phyloP scores from a whole-genome alignment of 2,113 vertebrate species.

The Stictonetta naevosa region DNA sequence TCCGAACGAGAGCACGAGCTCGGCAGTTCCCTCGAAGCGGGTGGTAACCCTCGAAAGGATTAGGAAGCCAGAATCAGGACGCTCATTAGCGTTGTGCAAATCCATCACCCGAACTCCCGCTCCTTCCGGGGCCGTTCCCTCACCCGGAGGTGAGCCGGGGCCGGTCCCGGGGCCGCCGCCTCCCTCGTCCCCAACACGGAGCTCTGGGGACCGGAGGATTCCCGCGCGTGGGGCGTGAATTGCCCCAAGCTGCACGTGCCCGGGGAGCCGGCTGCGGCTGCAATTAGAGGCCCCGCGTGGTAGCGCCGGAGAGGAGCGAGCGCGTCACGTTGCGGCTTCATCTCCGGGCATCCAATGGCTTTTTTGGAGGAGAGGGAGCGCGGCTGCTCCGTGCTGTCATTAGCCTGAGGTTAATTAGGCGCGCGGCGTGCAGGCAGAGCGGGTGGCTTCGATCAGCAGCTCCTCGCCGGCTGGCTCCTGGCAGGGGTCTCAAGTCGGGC shows the following conservation, averaged over 20 bases:
- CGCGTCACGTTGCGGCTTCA: not conserved
- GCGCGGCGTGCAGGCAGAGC: not conserved
- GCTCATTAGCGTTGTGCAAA: fast-evolving
- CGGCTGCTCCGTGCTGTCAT: not conserved
- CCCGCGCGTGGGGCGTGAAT: not conserved
- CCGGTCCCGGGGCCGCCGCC: no score
- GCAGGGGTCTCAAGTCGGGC: not conserved
- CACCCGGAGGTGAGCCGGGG: not conserved
- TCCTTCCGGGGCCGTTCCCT: fast-evolving
- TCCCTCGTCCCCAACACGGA: no score
- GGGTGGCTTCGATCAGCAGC: not conserved
- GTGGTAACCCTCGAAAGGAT: not conserved
- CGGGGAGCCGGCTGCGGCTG: not conserved
- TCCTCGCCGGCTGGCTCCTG: not conserved
- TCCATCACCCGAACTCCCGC: not conserved
- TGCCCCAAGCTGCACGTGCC: not conserved
- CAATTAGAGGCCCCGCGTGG: not conserved
- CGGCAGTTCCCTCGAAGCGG: fast-evolving
- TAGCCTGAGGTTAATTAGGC: not conserved
- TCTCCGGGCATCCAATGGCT: not conserved
- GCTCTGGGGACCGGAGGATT: not conserved
- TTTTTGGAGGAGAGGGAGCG: not conserved
- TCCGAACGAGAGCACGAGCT: not conserved
- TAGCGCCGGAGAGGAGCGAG: not conserved
- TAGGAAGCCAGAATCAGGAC: not conserved